Percentiles rank a stretch among this genome's conserved stretches.
Evolutionary conservation across 2,797 vertebrate genomes (phyloP).

Genomic region (Bucorvus abyssinicus): DNA sequence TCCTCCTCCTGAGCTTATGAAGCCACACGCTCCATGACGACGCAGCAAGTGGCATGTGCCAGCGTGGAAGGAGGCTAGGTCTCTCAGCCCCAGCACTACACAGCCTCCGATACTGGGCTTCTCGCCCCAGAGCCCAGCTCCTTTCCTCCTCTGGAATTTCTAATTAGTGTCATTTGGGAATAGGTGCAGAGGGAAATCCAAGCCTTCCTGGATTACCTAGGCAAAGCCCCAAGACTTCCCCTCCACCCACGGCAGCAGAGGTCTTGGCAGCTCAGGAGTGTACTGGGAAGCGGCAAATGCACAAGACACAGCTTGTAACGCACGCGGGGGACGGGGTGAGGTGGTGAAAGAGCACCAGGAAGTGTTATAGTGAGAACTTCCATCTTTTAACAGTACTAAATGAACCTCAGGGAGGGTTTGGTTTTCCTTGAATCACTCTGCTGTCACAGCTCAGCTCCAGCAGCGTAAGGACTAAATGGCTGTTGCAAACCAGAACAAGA

Average conservation of each 20-base stretch:
- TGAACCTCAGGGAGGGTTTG: not conserved
- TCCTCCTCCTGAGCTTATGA: not conserved
- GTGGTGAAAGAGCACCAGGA: not conserved
- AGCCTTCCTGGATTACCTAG: not conserved
- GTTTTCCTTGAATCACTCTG: not conserved
- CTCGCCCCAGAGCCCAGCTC: not conserved
- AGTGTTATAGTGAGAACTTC: not conserved
- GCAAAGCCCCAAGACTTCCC: accelerated
- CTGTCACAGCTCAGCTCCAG: not conserved
- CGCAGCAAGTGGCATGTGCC: accelerated
- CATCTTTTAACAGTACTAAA: not conserved
- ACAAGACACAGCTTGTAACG: not conserved
- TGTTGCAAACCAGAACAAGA: not conserved
- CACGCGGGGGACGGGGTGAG: accelerated
- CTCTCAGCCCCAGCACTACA: not conserved
- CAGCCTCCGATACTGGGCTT: accelerated
- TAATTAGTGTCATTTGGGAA: not conserved
- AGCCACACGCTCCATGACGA: accelerated
- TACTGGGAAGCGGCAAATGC: accelerated
- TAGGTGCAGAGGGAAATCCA: not conserved
- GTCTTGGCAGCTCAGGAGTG: not conserved
- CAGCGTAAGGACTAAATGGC: not conserved
- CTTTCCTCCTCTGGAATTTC: not conserved
- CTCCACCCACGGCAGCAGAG: accelerated
- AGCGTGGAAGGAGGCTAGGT: accelerated